Evolutionary conservation across 2,888 invertebrate species (phyloP), one percentile per base, ranked within the genome.

Genomic region (Graphium colonna): DNA sequence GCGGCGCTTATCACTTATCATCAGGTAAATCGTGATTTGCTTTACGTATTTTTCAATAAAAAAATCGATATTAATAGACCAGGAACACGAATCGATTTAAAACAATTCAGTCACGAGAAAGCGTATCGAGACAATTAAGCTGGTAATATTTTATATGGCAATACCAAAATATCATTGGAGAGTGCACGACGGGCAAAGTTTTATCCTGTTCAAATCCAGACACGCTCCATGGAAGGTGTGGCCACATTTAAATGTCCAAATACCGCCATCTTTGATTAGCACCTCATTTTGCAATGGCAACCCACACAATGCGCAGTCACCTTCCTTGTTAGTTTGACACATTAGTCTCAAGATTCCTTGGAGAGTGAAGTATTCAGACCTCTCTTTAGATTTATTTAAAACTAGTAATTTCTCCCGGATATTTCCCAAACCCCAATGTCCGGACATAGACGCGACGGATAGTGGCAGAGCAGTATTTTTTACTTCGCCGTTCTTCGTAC

Each of bases 201-300:
- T 89, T 42, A 92, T 69, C 74, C 88, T 90, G 64, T 91, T 91
- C 60, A 92, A 82, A 63, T 90, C 85, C 64, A 92, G 83, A 71
- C 92, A 92, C 3, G 91, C 90, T 0, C 92, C 91, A 48, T 93
- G 93, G 70, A 91, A 93, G 51, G 90, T 89, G 65, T 93, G 93
- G 43, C 92, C 92, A 67, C 93, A 93, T 51, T 88, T 88, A 71
- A 92, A 93, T 44, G 91, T 89, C 79, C 92, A 91, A 1, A 93
- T 71, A 10, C 93, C 93, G 64, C 91, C 92, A 73, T 92, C 91
- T 69, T 90, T 84, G 21, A 93, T 82, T 41, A 93, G 67, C 46
- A 92, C 88, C 50, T 89, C 88, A 58, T 92, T 92, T 62, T 90
- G 84, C 40, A 93, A 77, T 53, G 91, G 91, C 65, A 93, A 69